These are phyloP conservation scores for Girardia tigrina DNA, from an alignment of 2,888 invertebrate species.

Conservation along the genomic window DNA sequence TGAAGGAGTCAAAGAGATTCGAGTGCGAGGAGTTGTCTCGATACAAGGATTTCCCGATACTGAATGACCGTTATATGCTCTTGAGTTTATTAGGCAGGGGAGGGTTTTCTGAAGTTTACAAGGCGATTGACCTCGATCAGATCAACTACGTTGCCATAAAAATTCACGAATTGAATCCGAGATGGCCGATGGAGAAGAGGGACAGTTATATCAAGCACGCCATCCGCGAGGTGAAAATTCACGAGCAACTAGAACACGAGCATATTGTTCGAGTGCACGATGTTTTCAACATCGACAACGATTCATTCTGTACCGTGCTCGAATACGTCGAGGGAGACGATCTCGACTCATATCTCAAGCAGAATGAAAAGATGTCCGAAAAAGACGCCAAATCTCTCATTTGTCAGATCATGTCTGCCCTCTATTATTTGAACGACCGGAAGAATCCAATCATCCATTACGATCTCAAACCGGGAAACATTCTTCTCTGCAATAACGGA, in stretches of 20 bases:
- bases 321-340: constrained; percentile 99
- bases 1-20: constrained; percentile 92
- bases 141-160: constrained; percentile 99
- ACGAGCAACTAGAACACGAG: constrained; percentile 95
- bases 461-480: constrained; percentile 97
- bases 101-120: constrained; percentile 53
- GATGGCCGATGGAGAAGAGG: constrained; percentile 99
- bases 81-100: constrained; percentile 87
- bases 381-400: constrained; percentile 96
- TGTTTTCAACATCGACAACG: constrained; percentile 99
- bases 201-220: constrained; percentile 99
- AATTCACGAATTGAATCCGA: constrained; percentile 98
- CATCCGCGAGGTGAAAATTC: constrained; percentile 95
- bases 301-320: constrained; percentile 96
- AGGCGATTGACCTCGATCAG: constrained; percentile 86
- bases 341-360: constrained; percentile 98
- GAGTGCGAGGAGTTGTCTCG: constrained; percentile 88
- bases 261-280: constrained; percentile 95
- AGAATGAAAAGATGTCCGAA: constrained; percentile 80
- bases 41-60: constrained; percentile 92
- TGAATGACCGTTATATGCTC: constrained; percentile 86
- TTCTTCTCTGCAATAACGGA: constrained; percentile 87
- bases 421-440: constrained; percentile 98
- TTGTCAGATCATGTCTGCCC: constrained; percentile 96
- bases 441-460: constrained; percentile 99